These are phyloP conservation scores for Bombus balteatus DNA, from an alignment of 1,140 invertebrate species.

Conservation along the genomic window DNA sequence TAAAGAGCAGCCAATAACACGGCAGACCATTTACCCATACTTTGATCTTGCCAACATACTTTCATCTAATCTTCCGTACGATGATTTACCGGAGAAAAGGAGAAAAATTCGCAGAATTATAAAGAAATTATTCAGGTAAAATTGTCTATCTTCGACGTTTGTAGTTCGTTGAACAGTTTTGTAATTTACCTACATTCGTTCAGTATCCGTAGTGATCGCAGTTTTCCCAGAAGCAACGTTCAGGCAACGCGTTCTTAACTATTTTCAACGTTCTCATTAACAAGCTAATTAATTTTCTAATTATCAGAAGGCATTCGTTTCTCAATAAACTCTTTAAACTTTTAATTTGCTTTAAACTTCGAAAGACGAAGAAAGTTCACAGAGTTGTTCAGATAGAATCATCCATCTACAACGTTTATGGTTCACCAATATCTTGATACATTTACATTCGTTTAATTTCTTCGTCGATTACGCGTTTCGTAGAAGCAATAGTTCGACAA, in stretches of 20 bases:
- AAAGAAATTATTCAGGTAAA: background rate
- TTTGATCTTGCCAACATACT: background rate
- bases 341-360: background rate
- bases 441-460: no score
- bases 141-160: background rate
- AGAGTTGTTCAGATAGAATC: background rate
- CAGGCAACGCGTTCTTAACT: background rate
- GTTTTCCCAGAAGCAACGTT: background rate
- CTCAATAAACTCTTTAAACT: background rate
- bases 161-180: background rate
- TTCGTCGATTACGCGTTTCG: no score
- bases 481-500: no score
- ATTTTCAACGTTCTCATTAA: background rate
- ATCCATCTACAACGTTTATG: no score
- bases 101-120: background rate
- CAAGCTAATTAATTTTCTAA: background rate
- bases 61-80: background rate
- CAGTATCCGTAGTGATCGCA: background rate
- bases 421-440: no score
- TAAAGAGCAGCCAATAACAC: conserved; percentile 3
- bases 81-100: background rate
- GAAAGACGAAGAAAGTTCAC: background rate
- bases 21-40: background rate
- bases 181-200: background rate
- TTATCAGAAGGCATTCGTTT: background rate